Evolutionary conservation across 2,888 invertebrate species (phyloP), one percentile per base, ranked within the genome.

Genomic region (Augiades crinisus): DNA sequence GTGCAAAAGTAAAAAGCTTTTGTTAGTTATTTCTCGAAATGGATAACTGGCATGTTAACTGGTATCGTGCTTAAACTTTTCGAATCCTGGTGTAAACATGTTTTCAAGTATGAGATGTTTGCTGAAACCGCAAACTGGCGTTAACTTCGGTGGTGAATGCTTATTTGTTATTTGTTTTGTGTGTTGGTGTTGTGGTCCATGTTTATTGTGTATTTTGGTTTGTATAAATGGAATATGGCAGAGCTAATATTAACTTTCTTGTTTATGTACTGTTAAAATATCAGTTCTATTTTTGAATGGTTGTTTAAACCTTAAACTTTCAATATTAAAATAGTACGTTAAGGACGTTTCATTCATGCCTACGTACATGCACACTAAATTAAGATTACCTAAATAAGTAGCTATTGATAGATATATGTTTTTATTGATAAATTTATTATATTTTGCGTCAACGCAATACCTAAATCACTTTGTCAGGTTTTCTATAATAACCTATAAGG

Each of bases 91-190:
- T 21, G 56, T 55, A 56, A 58, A 60, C 58, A 58, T 57, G 60
- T 56, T 61, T 59, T 57, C 59, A 57, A 55, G 52, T 59, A 38
- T 51, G 51, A 51, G 43, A 50, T 50, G 50, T 50, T 50, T 50
- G 43, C 27, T 36, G 50, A 50, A 50, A 34, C 49, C 49, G 41
- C 49, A 49, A 49, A 50, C 50, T 43, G 36, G 27, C 27, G 36
- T 43, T 37, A 50, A 50, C 50, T 43, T 50, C 43, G 10, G 14
- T 17, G 41, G 41, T 27, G 21, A 43, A 36, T 36, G 24, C 34
- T 33, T 36, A 50, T 43, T 43, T 43, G 43, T 36, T 50, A 43
- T 50, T 50, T 50, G 50, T 37, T 50, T 14, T 43, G 41, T 41
- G 43, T 27, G 36, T 36, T 24, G 41, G 47, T 33, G 31, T 22